These are phyloP conservation scores for Macropis europaea DNA, from an alignment of 2,888 invertebrate genomes.

Conservation along the genomic window DNA sequence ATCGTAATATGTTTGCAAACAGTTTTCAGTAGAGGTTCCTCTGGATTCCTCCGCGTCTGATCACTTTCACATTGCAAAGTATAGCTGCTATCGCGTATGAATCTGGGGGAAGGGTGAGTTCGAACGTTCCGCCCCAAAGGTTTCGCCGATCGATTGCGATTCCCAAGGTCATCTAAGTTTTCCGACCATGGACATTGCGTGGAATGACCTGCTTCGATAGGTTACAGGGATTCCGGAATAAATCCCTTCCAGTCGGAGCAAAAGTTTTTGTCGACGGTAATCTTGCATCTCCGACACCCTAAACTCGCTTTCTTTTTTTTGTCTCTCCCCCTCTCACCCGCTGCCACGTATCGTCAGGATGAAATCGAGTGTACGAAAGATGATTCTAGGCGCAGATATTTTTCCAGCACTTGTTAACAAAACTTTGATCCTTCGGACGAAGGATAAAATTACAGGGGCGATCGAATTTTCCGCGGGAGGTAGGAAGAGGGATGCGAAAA, in stretches of 20 bases:
- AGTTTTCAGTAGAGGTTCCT: not conserved
- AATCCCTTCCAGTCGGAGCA: constrained; percentile 62
- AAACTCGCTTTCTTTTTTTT: constrained; percentile 46
- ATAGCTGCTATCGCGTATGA: constrained; percentile 30
- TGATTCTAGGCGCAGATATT: constrained; percentile 45
- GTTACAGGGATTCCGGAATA: constrained; percentile 62
- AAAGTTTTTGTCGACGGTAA: constrained; percentile 65
- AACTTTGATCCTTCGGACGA: not conserved
- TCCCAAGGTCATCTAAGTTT: constrained; percentile 69
- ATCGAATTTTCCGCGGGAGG: constrained; percentile 28
- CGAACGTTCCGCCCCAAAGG: constrained; percentile 41
- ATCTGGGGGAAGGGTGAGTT: constrained; percentile 51
- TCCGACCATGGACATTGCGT: constrained; percentile 58
- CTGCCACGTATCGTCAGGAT: constrained; percentile 61
- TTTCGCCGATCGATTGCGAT: constrained; percentile 66
- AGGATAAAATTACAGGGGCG: too few relatives aligned
- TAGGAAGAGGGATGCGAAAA: constrained; percentile 64
- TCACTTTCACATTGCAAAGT: constrained; percentile 37
- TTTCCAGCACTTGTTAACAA: not conserved
- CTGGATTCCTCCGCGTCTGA: constrained; percentile 8
- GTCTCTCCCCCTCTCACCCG: constrained; percentile 31
- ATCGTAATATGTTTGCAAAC: not conserved
- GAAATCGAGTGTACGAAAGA: constrained; percentile 68
- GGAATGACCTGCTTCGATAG: constrained; percentile 67
- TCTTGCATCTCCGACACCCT: constrained; percentile 63